Evolutionary conservation across 2,888 invertebrate species (phyloP), one percentile per base, ranked within the genome.

Genomic region (Apamea sordens): DNA sequence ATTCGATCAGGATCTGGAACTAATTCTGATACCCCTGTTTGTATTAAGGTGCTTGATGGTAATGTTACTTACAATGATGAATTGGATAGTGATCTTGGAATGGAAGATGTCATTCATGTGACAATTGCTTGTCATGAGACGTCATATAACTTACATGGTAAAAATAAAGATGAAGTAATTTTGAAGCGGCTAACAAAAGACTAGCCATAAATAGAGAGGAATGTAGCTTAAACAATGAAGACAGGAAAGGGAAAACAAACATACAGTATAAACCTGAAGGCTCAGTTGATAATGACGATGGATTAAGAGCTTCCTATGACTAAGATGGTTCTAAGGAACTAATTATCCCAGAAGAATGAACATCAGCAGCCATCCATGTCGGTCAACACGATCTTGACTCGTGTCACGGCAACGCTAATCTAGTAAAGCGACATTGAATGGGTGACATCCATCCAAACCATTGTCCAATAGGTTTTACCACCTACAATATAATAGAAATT

Each of bases 1-100:
- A 86, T 83, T 88, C 89, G 77, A 89, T 89, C 83, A 75, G 77
- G 80, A 81, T 32, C 82, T 88, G 87, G 82, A 89, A 90, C 90
- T 82, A 89, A 90, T 87, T 80, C 64, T 81, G 76, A 85, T 77
- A 82, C 24, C 69, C 79, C 71, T 75, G 28, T 75, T 79, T 72
- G 71, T 79, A 82, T 80, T 81, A 79, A 78, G 53, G 84, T 78
- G 68, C 68, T 53, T 86, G 74, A 82, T 79, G 75, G 77, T 86
- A 85, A 76, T 82, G 53, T 77, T 10, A 44, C 21, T 78, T 63
- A 56, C 44, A 72, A 79, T 87, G 71, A 82, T 72, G 70, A 84
- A 85, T 85, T 76, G 72, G 73, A 70, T 70, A 64, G 41, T 44
- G 10, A 67, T 74, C 41, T 70, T 44, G 24, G 59, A 74, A 74